These are phyloP conservation scores for Campoletis raptor DNA, from an alignment of 2,888 invertebrate species.

Conservation along the genomic window DNA sequence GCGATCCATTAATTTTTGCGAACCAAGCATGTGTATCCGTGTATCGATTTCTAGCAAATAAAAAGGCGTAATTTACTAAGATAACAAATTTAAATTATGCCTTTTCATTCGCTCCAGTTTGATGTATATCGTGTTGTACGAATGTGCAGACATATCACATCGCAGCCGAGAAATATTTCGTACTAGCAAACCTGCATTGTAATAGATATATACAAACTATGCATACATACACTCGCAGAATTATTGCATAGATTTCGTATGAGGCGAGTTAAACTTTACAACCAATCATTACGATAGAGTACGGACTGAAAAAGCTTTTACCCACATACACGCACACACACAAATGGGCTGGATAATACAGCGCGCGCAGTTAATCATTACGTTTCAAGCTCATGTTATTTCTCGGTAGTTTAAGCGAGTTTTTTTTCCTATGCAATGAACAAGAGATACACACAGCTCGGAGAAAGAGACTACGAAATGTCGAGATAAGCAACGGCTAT, in stretches of 20 bases:
- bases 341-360: conserved; percentile 9
- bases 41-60: neutral
- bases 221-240: neutral
- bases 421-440: conserved; percentile 5
- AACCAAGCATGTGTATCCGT: neutral
- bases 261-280: conserved; percentile 73
- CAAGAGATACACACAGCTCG: conserved; percentile 11
- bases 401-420: conserved; percentile 39
- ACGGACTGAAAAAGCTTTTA: conserved; percentile 65
- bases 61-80: neutral
- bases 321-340: conserved; percentile 6
- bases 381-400: conserved; percentile 55
- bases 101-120: neutral
- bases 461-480: conserved; percentile 23
- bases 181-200: conserved; percentile 4
- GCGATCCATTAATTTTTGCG: neutral
- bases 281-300: conserved; percentile 72
- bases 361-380: conserved; percentile 62
- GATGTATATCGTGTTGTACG: neutral
- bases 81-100: neutral
- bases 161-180: conserved; percentile 5
- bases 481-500: conserved; percentile 36
- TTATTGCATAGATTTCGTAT: conserved; percentile 47
- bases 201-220: neutral
- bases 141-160: conserved; percentile 18